Evolutionary conservation across 1,140 invertebrate species (phyloP).

Genomic region (Bombus superbus): DNA sequence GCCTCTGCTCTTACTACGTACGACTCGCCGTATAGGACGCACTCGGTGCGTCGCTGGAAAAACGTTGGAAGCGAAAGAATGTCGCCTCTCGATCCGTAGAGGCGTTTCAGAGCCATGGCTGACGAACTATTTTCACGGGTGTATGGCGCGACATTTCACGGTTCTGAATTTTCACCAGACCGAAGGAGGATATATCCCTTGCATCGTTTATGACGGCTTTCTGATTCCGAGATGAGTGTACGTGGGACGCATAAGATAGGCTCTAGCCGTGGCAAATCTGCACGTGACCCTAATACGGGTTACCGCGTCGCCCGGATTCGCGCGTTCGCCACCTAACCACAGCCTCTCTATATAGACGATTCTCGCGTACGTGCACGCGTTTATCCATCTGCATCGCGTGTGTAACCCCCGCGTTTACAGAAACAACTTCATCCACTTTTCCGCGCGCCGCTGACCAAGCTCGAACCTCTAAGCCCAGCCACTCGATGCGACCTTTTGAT

Average conservation of each 20-base stretch:
- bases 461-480: not conserved
- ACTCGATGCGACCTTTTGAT: slow-evolving; percentile 18
- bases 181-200: slow-evolving; percentile 67
- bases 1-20: no score
- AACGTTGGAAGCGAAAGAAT: no score
- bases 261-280: slow-evolving; percentile 75
- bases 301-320: slow-evolving; percentile 67
- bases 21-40: no score
- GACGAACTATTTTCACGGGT: slow-evolving; percentile 35
- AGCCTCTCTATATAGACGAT: slow-evolving; percentile 43
- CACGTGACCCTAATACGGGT: slow-evolving; percentile 78
- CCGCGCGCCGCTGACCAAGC: not conserved
- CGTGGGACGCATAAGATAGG: slow-evolving; percentile 77
- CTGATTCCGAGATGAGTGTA: slow-evolving; percentile 79
- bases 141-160: slow-evolving; percentile 27
- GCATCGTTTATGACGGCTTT: slow-evolving; percentile 78
- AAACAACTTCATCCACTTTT: slow-evolving; percentile 56
- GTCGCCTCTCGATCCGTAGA: no score
- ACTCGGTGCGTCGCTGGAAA: no score
- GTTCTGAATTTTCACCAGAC: slow-evolving; percentile 47
- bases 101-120: not conserved
- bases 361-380: not conserved
- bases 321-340: slow-evolving; percentile 73
- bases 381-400: slow-evolving; percentile 22
- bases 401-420: slow-evolving; percentile 44